A percentile compares a stretch with the other conserved stretches of the same genome.
Evolutionary conservation across 2,888 invertebrate species (phyloP).

Genomic region (Leptogaster cylindrica): DNA sequence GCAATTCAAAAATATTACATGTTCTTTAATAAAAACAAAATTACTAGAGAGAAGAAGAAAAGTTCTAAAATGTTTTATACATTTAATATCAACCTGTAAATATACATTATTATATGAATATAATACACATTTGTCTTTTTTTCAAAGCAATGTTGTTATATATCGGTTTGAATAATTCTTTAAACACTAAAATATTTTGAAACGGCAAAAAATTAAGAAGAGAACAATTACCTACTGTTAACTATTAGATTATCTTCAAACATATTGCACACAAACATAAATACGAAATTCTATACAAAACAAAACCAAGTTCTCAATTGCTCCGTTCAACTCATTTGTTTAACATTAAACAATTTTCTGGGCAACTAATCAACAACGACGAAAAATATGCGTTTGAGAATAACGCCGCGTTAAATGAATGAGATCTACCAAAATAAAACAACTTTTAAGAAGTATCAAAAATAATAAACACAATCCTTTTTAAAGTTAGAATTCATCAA

Average conservation of each 20-base stretch:
- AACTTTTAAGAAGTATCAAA: slow-evolving; percentile 18
- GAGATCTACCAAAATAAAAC: slow-evolving; percentile 45
- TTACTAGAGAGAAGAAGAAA: no score
- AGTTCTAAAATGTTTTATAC: no score
- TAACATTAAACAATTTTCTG: slow-evolving; percentile 14
- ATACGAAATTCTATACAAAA: slow-evolving; percentile 40
- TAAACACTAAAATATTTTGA: background rate
- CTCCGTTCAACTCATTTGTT: slow-evolving; percentile 19
- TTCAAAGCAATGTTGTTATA: background rate
- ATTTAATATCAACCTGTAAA: no score
- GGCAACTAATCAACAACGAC: slow-evolving; percentile 20
- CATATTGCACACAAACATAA: slow-evolving; percentile 46
- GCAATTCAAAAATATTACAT: no score
- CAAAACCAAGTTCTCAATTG: slow-evolving; percentile 9
- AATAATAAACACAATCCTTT: no score
- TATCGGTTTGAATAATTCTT: background rate
- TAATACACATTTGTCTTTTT: background rate
- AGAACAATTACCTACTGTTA: no score
- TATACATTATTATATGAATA: no score
- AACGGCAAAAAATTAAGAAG: slow-evolving; percentile 8
- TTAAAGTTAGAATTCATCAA: no score
- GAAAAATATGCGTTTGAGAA: slow-evolving; percentile 16
- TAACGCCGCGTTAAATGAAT: slow-evolving; percentile 24
- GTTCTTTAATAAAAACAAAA: no score
- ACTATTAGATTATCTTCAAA: slow-evolving; percentile 40